Percentiles rank a stretch among this genome's conserved stretches.
These are phyloP conservation scores for Crax fasciolata DNA, from an alignment of 2,797 vertebrate species.

Conservation along the genomic window DNA sequence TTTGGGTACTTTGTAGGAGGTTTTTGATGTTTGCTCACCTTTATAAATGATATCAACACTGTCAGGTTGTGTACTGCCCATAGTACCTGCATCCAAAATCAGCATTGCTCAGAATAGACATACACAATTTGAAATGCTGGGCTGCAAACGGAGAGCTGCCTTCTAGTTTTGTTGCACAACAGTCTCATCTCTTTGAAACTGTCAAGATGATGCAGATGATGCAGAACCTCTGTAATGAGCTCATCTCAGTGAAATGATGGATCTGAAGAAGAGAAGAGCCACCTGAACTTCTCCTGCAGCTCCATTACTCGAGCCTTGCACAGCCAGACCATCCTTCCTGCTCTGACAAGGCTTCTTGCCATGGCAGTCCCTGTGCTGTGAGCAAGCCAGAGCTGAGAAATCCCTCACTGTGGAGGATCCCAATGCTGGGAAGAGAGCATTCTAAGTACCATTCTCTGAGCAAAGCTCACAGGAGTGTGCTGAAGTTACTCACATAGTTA, in stretches of 20 bases:
- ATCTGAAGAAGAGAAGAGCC: not conserved
- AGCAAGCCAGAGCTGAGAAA: not conserved
- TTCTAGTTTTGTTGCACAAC: not conserved
- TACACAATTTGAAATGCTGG: not conserved
- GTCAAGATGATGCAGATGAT: too few species aligned
- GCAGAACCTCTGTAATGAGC: not conserved
- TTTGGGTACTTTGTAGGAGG: not conserved
- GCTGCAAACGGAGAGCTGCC: not conserved
- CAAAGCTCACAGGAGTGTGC: not conserved
- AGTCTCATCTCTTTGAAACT: not conserved
- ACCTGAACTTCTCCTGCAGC: not conserved
- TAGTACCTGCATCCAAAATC: not conserved
- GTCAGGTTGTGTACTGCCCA: not conserved
- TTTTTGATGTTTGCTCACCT: not conserved
- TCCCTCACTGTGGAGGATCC: not conserved
- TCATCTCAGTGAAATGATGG: not conserved
- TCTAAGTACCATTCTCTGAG: not conserved
- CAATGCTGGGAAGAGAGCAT: not conserved
- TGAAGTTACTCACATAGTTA: rapidly evolving
- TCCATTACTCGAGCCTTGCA: not conserved
- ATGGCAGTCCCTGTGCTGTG: not conserved
- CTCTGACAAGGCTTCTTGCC: not conserved
- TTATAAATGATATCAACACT: not conserved
- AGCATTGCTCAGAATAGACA: not conserved
- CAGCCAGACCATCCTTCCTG: not conserved